Base-by-base conservation (phyloP, 1,140 invertebrate species). In the Aphelenchoides besseyi region DNA sequence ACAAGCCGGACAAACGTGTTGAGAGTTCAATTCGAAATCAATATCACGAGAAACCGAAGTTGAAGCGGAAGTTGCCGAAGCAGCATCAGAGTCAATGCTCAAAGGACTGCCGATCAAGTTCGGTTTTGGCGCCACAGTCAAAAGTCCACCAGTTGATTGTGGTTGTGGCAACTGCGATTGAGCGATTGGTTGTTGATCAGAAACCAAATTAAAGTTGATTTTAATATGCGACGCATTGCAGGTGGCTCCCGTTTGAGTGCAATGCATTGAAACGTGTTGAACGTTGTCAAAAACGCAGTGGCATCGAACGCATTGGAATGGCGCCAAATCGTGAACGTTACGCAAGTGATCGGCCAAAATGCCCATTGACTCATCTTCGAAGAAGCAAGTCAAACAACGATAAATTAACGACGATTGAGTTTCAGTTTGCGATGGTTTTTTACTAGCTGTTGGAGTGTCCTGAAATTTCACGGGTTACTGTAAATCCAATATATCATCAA, bases 291-390 rank as follows among this genome's bases (percentile, higher is more conserved):
- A 78, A 1, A 54, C 70, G 3, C 35, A 29, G 9, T 78, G 68
- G 67, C 78, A 80, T 32, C 68, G 16, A 1, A 54, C 18, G 35
- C 78, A 80, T 8, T 79, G 72, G 54, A 76, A 79, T 29, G 78
- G 78, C 3, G 74, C 48, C 3, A 72, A 36, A 26, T 70, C 67
- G 55, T 81, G 79, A 0, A 71, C 71, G 18, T 75, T 68, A 16
- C 59, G 69, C 16, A 82, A 36, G 55, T 81, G 79, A 30, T 52
- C 18, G 2, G 64, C 53, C 26, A 81, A 30, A 0, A 72, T 62
- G 3, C 74, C 78, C 2, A 81, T 53, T 18, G 71, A 61, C n/a
- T 81, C 79, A 48, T 81, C 68, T 41, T 80, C 79, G 30, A 81
- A 81, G 26, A 68, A 55, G 52, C 79, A 80, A 26, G 67, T 54